A percentile compares a stretch with the other conserved stretches of the same genome.
Evolutionary conservation across 2,113 vertebrate genomes (phyloP).

Genomic region (Leptosomus discolor): DNA sequence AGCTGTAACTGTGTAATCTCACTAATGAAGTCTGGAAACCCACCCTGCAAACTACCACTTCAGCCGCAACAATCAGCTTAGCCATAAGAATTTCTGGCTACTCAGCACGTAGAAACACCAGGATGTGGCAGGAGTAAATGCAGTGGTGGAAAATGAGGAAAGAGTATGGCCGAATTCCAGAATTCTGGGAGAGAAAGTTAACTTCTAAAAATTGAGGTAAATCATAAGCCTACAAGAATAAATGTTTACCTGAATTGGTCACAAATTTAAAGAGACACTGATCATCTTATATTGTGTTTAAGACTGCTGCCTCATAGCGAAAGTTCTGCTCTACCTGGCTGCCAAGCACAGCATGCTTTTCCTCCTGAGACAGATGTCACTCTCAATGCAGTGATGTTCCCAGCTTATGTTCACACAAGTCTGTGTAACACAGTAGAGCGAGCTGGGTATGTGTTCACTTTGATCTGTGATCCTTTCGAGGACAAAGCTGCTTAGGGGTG

Average conservation of each 20-base stretch:
- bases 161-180: not conserved
- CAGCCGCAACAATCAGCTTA: not conserved
- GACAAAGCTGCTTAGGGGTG: not conserved
- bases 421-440: accelerated
- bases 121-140: not conserved
- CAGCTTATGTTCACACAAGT: not conserved
- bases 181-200: not conserved
- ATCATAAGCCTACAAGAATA: not conserved
- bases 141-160: not conserved
- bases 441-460: not conserved
- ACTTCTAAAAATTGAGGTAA: not conserved
- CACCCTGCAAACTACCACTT: not conserved
- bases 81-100: not conserved
- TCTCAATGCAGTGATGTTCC: not conserved
- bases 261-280: not conserved
- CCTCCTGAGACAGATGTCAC: not conserved
- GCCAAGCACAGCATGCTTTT: not conserved
- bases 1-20: not conserved
- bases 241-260: not conserved
- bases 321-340: not conserved
- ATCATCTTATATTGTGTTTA: not conserved
- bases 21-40: not conserved
- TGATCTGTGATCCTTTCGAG: not conserved
- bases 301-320: not conserved
- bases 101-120: not conserved